Evolutionary conservation across 2,113 vertebrate genomes (phyloP).

Genomic region (Brienomyrus brachyistius): DNA sequence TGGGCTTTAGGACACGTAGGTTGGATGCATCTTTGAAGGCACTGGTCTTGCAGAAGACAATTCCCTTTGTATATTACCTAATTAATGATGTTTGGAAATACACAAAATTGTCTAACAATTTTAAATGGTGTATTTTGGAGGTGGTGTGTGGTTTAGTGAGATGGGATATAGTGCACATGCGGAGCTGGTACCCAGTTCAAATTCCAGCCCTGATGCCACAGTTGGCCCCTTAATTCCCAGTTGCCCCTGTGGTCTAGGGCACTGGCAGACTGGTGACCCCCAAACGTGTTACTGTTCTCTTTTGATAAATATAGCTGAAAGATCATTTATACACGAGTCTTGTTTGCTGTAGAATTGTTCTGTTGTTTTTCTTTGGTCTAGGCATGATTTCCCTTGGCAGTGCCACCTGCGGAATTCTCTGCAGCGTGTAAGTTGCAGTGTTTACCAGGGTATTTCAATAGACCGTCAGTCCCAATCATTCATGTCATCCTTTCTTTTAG

Average conservation of each 20-base stretch:
- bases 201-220: too few species aligned
- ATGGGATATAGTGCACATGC: too few species aligned
- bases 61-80: background rate
- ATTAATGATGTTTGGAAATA: background rate
- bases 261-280: background rate
- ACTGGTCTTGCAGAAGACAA: background rate
- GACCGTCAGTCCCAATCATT: background rate
- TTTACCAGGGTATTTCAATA: background rate
- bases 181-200: too few species aligned
- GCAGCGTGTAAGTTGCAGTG: background rate
- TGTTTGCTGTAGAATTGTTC: background rate
- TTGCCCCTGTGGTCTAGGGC: too few species aligned
- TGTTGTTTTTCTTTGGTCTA: background rate
- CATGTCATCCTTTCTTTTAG: background rate
- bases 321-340: background rate
- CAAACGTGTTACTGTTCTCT: background rate
- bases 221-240: too few species aligned
- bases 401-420: background rate
- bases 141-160: background rate
- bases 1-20: background rate
- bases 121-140: background rate
- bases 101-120: too few species aligned
- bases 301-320: background rate
- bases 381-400: constrained; percentile 12
- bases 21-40: background rate